Evolutionary conservation across 1,140 invertebrate species (phyloP).

Genomic region (Gryon sp.): DNA sequence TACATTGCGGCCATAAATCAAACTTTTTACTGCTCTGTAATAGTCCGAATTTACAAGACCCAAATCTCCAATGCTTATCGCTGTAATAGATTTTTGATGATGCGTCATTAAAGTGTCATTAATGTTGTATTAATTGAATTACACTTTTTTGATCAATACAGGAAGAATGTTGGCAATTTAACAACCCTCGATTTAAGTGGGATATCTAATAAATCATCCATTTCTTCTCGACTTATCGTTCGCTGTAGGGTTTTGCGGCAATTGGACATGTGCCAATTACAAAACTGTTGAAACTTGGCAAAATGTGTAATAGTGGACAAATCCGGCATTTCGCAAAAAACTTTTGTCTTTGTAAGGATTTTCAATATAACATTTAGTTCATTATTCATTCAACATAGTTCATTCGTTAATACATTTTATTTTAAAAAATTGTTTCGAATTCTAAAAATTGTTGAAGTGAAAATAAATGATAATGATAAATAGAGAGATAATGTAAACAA

Average conservation of each 20-base stretch:
- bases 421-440: no score
- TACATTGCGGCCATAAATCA: slow-evolving; percentile 34
- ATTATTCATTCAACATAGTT: no score
- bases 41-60: slow-evolving; percentile 5
- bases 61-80: background rate
- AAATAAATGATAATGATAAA: background rate
- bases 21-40: slow-evolving; percentile 24
- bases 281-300: background rate
- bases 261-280: background rate
- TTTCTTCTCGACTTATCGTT: background rate
- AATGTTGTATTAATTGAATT: slow-evolving; percentile 48
- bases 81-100: slow-evolving; percentile 52
- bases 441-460: no score
- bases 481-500: background rate
- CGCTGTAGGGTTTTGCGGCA: background rate
- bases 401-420: no score
- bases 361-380: no score
- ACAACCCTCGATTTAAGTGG: background rate
- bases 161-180: slow-evolving; percentile 10
- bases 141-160: slow-evolving; percentile 5
- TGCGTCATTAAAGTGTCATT: slow-evolving; percentile 39
- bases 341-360: no score
- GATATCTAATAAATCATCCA: slow-evolving; percentile 27
- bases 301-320: no score
- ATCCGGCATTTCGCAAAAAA: no score